These are phyloP conservation scores for Pogonocichla stellata DNA, from an alignment of 2,113 vertebrate genomes.

Conservation along the genomic window DNA sequence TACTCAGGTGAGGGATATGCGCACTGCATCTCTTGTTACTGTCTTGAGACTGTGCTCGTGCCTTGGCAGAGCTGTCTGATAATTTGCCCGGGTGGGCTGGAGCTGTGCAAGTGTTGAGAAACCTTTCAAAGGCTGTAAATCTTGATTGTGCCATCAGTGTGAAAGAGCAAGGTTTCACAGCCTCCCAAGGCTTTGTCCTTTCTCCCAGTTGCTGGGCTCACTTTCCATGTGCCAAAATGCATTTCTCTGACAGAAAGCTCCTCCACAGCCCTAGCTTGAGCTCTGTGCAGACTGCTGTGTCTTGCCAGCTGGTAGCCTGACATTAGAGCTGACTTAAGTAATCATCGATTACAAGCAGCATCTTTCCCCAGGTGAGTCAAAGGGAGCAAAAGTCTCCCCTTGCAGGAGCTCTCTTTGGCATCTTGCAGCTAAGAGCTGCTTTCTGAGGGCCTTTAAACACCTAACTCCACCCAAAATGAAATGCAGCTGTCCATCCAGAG, in stretches of 20 bases:
- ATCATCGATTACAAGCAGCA: neutral
- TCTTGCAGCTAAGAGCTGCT: neutral
- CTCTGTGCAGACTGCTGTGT: neutral
- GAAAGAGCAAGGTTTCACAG: neutral
- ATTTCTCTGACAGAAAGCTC: neutral
- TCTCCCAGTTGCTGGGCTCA: neutral
- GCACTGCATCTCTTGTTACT: rapidly evolving
- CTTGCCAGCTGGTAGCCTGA: neutral
- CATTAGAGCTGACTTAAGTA: neutral
- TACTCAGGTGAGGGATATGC: neutral
- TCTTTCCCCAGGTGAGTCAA: neutral
- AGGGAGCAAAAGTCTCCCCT: neutral
- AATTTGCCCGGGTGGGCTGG: neutral
- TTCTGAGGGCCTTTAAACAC: neutral
- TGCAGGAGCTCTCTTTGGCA: neutral
- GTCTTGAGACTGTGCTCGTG: neutral
- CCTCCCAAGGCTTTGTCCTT: neutral
- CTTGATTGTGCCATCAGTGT: neutral
- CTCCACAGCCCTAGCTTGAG: neutral
- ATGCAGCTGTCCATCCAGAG: neutral
- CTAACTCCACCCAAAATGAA: neutral
- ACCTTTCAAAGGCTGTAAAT: neutral
- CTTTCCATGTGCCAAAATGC: neutral
- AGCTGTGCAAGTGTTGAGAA: neutral
- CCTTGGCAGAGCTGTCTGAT: neutral